Conservation (phyloP, 1,140 invertebrate species). For the Sarcophaga peregrina region DNA sequence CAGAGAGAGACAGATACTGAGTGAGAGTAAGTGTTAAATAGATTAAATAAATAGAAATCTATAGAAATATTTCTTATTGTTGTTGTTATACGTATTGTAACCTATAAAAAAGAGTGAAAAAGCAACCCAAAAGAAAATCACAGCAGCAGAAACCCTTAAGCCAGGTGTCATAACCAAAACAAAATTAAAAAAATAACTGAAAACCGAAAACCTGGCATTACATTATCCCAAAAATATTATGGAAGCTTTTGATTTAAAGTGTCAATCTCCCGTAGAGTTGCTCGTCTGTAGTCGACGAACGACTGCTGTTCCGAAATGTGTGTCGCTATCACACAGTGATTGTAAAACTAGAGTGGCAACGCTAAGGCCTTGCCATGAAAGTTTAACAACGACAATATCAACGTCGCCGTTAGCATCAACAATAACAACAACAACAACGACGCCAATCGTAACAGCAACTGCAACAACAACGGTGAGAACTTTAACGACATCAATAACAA, state of each 20-base stretch:
- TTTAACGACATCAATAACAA: slow-evolving; percentile 41
- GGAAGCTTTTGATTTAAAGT: slow-evolving; percentile 33
- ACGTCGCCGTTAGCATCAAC: background rate
- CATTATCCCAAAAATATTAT: slow-evolving; percentile 32
- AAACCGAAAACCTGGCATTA: slow-evolving; percentile 24
- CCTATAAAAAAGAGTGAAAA: too few species aligned
- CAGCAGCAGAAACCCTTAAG: background rate
- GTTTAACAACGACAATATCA: background rate
- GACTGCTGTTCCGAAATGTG: background rate
- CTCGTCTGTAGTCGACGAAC: background rate
- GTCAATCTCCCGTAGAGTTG: slow-evolving; percentile 30
- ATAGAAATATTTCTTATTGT: too few species aligned
- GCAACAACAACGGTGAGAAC: slow-evolving; percentile 38
- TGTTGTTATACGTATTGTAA: too few species aligned
- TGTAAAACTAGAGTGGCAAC: background rate
- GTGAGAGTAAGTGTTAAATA: too few species aligned
- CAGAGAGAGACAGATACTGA: too few species aligned
- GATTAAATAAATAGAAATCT: too few species aligned
- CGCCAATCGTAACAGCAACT: slow-evolving; percentile 52
- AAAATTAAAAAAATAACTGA: background rate
- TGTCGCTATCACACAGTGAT: background rate
- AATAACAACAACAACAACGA: slow-evolving; percentile 29
- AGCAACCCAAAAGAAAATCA: background rate
- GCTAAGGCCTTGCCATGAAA: background rate
- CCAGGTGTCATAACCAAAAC: background rate